phyloP scores from a whole-genome alignment of 2,113 vertebrate species.

The Ctenodactylus gundi region DNA sequence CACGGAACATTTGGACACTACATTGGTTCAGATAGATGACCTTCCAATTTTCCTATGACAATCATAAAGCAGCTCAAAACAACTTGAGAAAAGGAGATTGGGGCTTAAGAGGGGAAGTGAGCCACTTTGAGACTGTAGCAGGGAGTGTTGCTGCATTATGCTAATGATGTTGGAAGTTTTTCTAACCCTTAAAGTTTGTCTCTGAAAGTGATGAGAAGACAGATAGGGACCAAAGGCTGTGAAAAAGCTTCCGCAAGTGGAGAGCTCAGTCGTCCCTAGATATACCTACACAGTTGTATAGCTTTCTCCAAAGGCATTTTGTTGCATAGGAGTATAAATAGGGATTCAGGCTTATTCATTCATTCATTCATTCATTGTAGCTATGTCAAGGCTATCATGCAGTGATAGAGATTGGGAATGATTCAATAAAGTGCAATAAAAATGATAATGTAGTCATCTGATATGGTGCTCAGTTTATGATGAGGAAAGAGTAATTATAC shows the following conservation, averaged over 20 bases:
- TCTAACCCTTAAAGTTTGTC: not conserved
- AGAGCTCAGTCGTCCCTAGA: not conserved
- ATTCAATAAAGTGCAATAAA: constrained; percentile 22
- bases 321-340: not conserved
- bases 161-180: not conserved
- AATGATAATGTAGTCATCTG: not conserved
- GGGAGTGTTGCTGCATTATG: constrained; percentile 37
- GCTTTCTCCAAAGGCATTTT: not conserved
- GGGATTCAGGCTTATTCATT: not conserved
- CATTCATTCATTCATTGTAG: not conserved
- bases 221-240: not conserved
- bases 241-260: not conserved
- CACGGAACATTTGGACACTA: not conserved
- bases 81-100: not conserved
- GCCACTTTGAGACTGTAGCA: not conserved
- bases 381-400: not conserved
- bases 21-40: not conserved
- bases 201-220: not conserved
- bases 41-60: not conserved
- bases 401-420: not conserved
- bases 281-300: not conserved
- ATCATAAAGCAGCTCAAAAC: not conserved
- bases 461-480: not conserved
- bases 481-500: not conserved
- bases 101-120: not conserved